These are phyloP conservation scores for Chionodraco myersi DNA, from an alignment of 2,113 vertebrate species.

Conservation along the genomic window DNA sequence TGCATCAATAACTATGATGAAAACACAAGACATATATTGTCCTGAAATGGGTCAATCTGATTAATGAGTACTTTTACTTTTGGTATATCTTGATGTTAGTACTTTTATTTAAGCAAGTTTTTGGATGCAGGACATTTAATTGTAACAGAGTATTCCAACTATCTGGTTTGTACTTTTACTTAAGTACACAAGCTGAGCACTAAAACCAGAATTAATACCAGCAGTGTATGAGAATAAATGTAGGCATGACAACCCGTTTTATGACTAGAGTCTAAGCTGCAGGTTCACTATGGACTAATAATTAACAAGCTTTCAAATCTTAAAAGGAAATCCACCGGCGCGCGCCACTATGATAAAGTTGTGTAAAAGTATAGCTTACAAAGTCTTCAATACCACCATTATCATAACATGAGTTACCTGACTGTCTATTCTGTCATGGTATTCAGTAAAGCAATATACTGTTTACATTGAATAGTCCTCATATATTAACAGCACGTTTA, in stretches of 20 bases:
- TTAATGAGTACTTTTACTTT: too few species aligned
- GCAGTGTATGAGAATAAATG: not conserved
- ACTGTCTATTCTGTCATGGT: not conserved
- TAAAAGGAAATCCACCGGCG: constrained; percentile 45
- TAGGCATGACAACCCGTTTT: constrained; percentile 15
- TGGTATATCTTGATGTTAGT: too few species aligned
- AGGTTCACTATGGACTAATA: constrained; percentile 57
- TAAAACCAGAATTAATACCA: too few species aligned
- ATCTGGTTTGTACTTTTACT: too few species aligned
- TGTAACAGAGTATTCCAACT: too few species aligned
- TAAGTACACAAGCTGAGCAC: too few species aligned
- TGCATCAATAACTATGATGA: too few species aligned
- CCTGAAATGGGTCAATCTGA: too few species aligned
- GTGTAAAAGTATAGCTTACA: not conserved
- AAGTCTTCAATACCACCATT: not conserved
- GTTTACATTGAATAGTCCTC: too few species aligned
- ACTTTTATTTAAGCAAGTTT: too few species aligned
- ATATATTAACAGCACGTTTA: not conserved
- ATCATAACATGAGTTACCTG: not conserved
- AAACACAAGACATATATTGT: too few species aligned
- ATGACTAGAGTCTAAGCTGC: constrained; percentile 17
- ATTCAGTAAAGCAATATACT: not conserved
- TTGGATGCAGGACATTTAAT: too few species aligned
- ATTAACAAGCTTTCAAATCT: constrained; percentile 77
- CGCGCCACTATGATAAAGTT: not conserved